These are phyloP conservation scores for Parazoanthus atlanticus DNA, from an alignment of 92 coral and sea anemone species.

Conservation along the genomic window DNA sequence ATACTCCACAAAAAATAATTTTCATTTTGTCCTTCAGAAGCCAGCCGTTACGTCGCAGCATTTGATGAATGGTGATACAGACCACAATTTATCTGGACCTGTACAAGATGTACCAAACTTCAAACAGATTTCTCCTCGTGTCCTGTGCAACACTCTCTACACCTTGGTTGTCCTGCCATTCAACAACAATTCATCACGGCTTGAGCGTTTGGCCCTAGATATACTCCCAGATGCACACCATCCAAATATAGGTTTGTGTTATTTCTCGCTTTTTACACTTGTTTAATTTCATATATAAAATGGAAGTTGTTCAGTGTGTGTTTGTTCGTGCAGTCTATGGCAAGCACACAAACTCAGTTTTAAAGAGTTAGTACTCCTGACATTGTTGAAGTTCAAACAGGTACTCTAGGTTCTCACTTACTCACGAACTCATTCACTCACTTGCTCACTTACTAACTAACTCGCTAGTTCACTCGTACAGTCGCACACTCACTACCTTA, in stretches of 20 bases:
- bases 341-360: background rate
- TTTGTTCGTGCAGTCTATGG: constrained; percentile 1
- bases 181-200: constrained; percentile 51
- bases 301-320: background rate
- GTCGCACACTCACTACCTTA: background rate
- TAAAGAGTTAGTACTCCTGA: background rate
- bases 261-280: background rate
- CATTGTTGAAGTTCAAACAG: background rate
- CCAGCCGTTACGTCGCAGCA: constrained; percentile 23
- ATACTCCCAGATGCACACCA: constrained; percentile 82
- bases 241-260: constrained; percentile 72
- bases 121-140: constrained; percentile 57
- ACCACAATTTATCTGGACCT: constrained; percentile 32
- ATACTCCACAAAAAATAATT: background rate
- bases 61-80: constrained; percentile 60
- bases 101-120: constrained; percentile 47
- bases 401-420: background rate
- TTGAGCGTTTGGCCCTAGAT: constrained; percentile 59
- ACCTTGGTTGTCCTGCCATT: constrained; percentile 62
- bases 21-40: background rate
- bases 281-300: background rate
- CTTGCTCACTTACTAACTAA: background rate
- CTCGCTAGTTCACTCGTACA: background rate
- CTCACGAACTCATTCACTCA: background rate
- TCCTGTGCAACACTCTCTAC: constrained; percentile 61